phyloP scores from a whole-genome alignment of 37 sponge, comb jelly and placozoan genomes.

The Hexactinellida sp. region DNA sequence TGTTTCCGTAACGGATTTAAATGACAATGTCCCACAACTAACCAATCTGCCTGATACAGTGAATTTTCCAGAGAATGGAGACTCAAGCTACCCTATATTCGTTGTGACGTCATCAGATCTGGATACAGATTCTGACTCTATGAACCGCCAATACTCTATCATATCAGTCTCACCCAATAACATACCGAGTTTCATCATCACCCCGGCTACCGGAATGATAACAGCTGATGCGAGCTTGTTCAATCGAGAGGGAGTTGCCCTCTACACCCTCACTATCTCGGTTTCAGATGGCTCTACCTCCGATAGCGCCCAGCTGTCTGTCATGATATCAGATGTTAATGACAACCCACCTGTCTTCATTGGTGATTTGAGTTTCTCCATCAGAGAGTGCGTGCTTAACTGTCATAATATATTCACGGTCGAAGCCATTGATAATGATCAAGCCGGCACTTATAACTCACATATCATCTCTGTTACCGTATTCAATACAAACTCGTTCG shows the following conservation, averaged over 20 bases:
- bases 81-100: neutral
- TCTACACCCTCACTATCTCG: neutral
- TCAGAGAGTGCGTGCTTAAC: neutral
- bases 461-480: neutral
- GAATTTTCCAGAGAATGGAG: neutral
- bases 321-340: constrained; percentile 43
- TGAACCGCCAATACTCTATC: neutral
- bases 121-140: neutral
- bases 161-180: neutral
- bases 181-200: neutral
- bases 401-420: neutral
- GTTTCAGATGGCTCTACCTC: neutral
- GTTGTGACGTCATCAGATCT: neutral
- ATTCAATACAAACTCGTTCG: neutral
- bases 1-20: constrained; percentile 24
- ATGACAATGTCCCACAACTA: constrained; percentile 40
- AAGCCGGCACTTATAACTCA: neutral
- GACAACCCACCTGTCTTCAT: constrained; percentile 46
- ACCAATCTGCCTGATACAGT: neutral
- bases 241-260: neutral
- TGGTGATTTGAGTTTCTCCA: constrained; percentile 17
- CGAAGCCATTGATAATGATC: neutral
- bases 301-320: neutral
- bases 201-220: neutral
- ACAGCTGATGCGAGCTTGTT: neutral